Evolutionary conservation across 2,797 vertebrate genomes (phyloP).

Genomic region (Bradypodion pumilum): DNA sequence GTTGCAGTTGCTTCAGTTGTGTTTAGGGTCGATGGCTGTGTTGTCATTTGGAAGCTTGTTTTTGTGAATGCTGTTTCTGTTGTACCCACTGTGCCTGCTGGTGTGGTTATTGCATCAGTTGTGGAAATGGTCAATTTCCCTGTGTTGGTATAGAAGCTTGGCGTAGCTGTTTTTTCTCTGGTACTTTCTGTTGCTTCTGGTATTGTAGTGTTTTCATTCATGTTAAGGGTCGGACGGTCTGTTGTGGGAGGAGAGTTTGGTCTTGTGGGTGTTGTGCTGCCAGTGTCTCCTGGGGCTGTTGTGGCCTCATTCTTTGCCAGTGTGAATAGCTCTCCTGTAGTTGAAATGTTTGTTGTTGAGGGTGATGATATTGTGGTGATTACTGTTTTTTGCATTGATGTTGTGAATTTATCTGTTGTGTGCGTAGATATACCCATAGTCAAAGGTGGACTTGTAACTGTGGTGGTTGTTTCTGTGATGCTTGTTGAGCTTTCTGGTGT

Average conservation of each 20-base stretch:
- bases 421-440: fast-evolving
- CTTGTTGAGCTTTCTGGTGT: fast-evolving
- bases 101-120: too few relatives aligned
- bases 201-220: neutral
- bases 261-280: neutral
- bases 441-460: neutral
- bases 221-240: neutral
- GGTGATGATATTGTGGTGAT: too few relatives aligned
- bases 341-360: too few relatives aligned
- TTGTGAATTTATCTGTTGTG: neutral
- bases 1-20: neutral
- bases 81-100: too few relatives aligned
- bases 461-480: too few relatives aligned
- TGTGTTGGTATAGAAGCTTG: fast-evolving
- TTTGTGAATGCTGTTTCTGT: too few relatives aligned
- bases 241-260: neutral
- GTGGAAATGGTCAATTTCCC: neutral
- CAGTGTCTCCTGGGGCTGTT: neutral
- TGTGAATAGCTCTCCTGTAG: neutral
- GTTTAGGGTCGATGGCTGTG: neutral
- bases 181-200: neutral
- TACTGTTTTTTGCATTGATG: too few relatives aligned
- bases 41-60: fast-evolving
- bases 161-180: neutral
- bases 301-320: neutral